These are phyloP conservation scores for Luperina nickerlii DNA, from an alignment of 2,888 invertebrate genomes.

Conservation along the genomic window DNA sequence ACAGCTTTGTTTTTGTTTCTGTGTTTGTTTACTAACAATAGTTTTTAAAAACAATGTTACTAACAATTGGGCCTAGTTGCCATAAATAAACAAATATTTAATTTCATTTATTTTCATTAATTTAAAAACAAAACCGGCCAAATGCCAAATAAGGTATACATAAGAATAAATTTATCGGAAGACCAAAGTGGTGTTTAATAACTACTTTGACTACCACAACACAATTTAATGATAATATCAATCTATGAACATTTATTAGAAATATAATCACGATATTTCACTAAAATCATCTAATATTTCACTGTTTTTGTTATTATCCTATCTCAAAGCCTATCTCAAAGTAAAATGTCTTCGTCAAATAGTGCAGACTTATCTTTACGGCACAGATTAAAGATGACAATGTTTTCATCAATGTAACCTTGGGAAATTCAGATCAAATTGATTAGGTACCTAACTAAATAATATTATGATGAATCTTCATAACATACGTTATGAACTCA, in stretches of 20 bases:
- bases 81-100: no score
- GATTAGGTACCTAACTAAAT: slow-evolving; percentile 13
- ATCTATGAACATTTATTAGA: neutral
- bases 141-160: neutral
- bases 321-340: neutral
- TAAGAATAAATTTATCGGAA: neutral
- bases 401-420: slow-evolving; percentile 48
- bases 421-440: slow-evolving; percentile 41
- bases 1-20: no score
- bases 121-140: neutral
- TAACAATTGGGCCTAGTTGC: no score
- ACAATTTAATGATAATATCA: neutral
- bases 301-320: slow-evolving; percentile 5
- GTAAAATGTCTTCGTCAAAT: slow-evolving; percentile 36
- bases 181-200: neutral
- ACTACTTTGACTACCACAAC: neutral
- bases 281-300: neutral
- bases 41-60: no score
- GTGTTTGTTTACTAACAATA: no score
- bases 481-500: neutral
- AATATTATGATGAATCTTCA: slow-evolving; percentile 12
- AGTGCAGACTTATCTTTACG: slow-evolving; percentile 61
- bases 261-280: neutral
- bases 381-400: slow-evolving; percentile 35
- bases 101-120: no score